Percentiles rank a stretch among this genome's conserved stretches.
These are phyloP conservation scores for Incurvaria masculella DNA, from an alignment of 2,888 invertebrate genomes.

Conservation along the genomic window DNA sequence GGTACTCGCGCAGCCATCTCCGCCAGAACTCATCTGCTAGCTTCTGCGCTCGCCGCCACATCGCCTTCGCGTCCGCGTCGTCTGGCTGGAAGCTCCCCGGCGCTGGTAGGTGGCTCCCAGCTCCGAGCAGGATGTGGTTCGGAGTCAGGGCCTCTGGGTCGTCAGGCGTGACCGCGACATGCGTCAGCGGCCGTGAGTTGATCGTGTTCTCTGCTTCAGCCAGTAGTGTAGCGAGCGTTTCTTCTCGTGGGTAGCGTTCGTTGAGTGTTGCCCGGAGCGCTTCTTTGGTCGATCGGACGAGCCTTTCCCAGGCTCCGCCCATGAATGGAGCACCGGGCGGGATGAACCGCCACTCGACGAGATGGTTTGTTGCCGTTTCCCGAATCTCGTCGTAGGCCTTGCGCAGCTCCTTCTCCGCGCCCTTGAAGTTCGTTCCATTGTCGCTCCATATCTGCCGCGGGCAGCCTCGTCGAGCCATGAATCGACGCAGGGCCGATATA, in stretches of 20 bases:
- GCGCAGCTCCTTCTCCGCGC: slow-evolving; percentile 4
- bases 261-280: not conserved
- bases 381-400: not conserved
- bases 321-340: slow-evolving; percentile 4
- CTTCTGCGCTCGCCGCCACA: not conserved
- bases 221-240: slow-evolving; percentile 3
- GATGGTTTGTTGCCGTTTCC: not conserved
- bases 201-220: slow-evolving; percentile 3
- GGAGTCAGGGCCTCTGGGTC: slow-evolving; percentile 5
- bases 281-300: slow-evolving; percentile 1
- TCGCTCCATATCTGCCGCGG: slow-evolving; percentile 9
- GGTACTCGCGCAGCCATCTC: not conserved
- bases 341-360: slow-evolving; percentile 5
- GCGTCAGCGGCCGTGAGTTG: slow-evolving; percentile 2
- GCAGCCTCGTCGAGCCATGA: slow-evolving; percentile 9
- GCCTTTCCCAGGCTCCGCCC: slow-evolving; percentile 5
- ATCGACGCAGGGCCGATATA: slow-evolving; percentile 3
- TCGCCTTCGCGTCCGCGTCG: not conserved
- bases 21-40: slow-evolving; percentile 1
- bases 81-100: not conserved
- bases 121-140: not conserved
- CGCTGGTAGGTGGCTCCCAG: not conserved
- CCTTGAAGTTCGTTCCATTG: slow-evolving; percentile 11
- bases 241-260: not conserved
- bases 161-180: not conserved